Percentiles rank a stretch among this genome's conserved stretches.
Conservation (phyloP, 2,797 vertebrate genomes). For the Acestrorhynchus altus region DNA sequence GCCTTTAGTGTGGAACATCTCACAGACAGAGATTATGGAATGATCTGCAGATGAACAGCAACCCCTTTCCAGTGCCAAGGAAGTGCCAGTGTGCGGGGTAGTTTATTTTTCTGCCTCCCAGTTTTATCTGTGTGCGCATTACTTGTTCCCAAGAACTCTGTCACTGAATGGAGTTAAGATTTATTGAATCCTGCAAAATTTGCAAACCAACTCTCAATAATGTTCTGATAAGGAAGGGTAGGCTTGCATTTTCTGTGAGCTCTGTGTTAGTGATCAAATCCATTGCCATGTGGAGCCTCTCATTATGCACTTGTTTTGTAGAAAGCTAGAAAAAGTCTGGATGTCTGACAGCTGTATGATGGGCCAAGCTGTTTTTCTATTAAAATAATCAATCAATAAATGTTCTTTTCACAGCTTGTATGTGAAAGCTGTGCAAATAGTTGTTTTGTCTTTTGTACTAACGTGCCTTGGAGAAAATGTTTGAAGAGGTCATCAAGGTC, state of each 20-base stretch:
- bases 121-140: not conserved
- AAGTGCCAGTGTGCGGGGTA: slow-evolving; percentile 22
- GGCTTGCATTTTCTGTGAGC: not conserved
- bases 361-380: slow-evolving; percentile 66
- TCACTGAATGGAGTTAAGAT: slow-evolving; percentile 1
- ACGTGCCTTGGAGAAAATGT: too few species aligned
- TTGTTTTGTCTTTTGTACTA: too few species aligned
- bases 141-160: not conserved
- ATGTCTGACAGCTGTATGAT: slow-evolving; percentile 49
- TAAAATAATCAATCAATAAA: slow-evolving; percentile 71
- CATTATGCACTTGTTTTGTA: slow-evolving; percentile 56
- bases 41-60: slow-evolving; percentile 11
- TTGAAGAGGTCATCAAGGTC: too few species aligned
- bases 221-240: not conserved
- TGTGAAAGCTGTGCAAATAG: too few species aligned
- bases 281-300: slow-evolving; percentile 18
- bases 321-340: slow-evolving; percentile 46
- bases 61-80: slow-evolving; percentile 37
- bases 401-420: slow-evolving; percentile 61
- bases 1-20: not conserved
- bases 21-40: slow-evolving; percentile 17
- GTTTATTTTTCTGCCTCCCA: slow-evolving; percentile 1
- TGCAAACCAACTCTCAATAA: not conserved
- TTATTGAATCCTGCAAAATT: slow-evolving; percentile 6
- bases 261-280: slow-evolving; percentile 12